Evolutionary conservation across 1,140 invertebrate genomes (phyloP).

Genomic region (Paralvinella palmiformis): DNA sequence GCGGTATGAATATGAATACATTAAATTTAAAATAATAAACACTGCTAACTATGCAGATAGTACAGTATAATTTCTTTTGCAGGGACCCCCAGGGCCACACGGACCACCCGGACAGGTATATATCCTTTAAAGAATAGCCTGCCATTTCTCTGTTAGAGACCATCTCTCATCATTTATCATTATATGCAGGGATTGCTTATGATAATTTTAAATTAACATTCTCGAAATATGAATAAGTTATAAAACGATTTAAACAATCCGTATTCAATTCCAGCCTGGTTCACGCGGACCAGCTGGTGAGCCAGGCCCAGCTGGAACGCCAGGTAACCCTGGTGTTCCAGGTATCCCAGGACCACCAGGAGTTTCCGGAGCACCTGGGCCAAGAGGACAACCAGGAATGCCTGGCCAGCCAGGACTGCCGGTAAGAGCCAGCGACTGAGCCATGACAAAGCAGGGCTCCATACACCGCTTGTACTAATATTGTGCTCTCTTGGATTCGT

Average conservation of each 20-base stretch:
- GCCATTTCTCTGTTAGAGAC: background rate
- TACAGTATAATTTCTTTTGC: conserved; percentile 1
- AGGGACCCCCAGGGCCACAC: conserved; percentile 10
- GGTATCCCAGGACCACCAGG: conserved; percentile 35
- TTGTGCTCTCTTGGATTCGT: too few relatives aligned
- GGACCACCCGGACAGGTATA: conserved; percentile 9
- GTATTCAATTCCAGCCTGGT: conserved; percentile 12
- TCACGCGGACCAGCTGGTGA: conserved; percentile 32
- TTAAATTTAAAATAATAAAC: too few relatives aligned
- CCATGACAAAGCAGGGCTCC: too few relatives aligned
- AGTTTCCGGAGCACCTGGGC: conserved; percentile 29
- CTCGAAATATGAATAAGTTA: background rate
- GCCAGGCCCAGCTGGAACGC: conserved; percentile 30
- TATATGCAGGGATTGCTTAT: background rate
- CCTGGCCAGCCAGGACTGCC: conserved; percentile 25
- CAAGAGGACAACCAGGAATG: conserved; percentile 24
- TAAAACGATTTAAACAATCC: background rate
- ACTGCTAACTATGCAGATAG: too few relatives aligned
- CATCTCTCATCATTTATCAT: background rate
- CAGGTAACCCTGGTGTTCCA: conserved; percentile 32
- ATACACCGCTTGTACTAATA: too few relatives aligned
- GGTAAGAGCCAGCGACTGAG: too few relatives aligned
- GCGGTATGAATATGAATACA: too few relatives aligned
- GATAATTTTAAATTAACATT: background rate
- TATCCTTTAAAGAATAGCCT: background rate